Evolutionary conservation across 2,888 invertebrate species (phyloP).

Genomic region (Tenthredo livida): DNA sequence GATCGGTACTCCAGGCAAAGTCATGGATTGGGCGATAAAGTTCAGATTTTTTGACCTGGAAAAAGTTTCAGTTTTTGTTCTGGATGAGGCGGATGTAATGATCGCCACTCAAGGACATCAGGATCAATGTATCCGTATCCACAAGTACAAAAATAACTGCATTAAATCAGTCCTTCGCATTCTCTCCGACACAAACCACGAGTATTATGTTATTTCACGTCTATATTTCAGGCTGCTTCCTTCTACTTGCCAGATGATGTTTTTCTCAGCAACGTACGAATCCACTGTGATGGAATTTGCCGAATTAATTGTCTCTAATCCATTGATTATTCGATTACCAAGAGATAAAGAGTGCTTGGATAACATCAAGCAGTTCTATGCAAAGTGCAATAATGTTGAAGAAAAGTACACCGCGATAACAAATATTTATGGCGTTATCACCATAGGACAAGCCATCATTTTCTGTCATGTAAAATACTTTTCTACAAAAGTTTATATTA

Average conservation of each 20-base stretch:
- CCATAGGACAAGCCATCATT: slow-evolving; percentile 98
- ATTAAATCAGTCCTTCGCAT: too few species aligned
- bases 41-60: slow-evolving; percentile 91
- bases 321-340: slow-evolving; percentile 91
- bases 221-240: slow-evolving; percentile 81
- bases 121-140: slow-evolving; percentile 97
- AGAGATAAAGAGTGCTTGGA: slow-evolving; percentile 97
- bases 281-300: slow-evolving; percentile 97
- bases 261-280: slow-evolving; percentile 99
- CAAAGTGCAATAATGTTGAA: slow-evolving; percentile 90
- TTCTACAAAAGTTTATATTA: not conserved
- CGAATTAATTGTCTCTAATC: slow-evolving; percentile 94
- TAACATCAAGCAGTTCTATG: slow-evolving; percentile 98
- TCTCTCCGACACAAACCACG: too few species aligned
- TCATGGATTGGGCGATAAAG: slow-evolving; percentile 95
- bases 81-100: slow-evolving; percentile 99
- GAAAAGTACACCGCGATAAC: slow-evolving; percentile 96
- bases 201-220: not conserved
- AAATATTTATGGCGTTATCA: slow-evolving; percentile 97
- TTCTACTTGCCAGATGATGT: slow-evolving; percentile 95
- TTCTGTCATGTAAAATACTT: slow-evolving; percentile 90
- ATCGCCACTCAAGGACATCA: slow-evolving; percentile 98
- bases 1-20: slow-evolving; percentile 98
- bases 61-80: slow-evolving; percentile 95
- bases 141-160: slow-evolving; percentile 82